These are phyloP conservation scores for Benthosema pterotum DNA, from an alignment of 2,797 vertebrate species.

Conservation along the genomic window DNA sequence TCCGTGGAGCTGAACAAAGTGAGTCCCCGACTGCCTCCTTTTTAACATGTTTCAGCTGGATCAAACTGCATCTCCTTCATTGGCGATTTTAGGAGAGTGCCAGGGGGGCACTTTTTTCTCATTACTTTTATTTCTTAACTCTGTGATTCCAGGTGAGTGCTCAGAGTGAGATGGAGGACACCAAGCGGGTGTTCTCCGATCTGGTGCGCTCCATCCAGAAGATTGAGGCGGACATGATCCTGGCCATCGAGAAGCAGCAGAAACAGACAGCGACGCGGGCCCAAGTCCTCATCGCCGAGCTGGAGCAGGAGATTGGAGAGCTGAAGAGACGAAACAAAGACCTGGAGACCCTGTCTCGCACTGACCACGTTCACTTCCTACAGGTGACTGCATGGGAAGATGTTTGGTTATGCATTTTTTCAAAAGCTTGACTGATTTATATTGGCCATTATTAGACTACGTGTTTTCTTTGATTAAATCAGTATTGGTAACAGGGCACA, in stretches of 20 bases:
- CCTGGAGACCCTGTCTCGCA: conserved; percentile 71
- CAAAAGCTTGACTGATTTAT: too few relatives aligned
- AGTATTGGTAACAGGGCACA: too few relatives aligned
- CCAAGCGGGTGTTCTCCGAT: conserved; percentile 74
- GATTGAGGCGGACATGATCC: conserved; percentile 74
- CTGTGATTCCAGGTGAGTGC: conserved; percentile 65
- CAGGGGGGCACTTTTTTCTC: too few relatives aligned
- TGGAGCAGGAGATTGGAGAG: conserved; percentile 72
- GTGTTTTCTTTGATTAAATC: too few relatives aligned
- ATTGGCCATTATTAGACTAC: too few relatives aligned
- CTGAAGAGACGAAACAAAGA: conserved; percentile 71
- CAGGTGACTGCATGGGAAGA: conserved; percentile 58
- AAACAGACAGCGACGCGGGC: conserved; percentile 69
- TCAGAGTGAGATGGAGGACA: conserved; percentile 73
- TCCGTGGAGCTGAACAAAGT: conserved; percentile 78
- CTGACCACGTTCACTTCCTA: conserved; percentile 83
- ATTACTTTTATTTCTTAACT: neutral
- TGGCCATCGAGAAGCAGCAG: conserved; percentile 76
- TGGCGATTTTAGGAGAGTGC: too few relatives aligned
- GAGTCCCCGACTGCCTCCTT: conserved; percentile 35
- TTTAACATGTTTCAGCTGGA: too few relatives aligned
- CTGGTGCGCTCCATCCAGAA: conserved; percentile 76
- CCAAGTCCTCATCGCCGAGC: conserved; percentile 62
- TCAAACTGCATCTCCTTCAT: too few relatives aligned
- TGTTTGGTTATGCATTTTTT: too few relatives aligned